Base-by-base conservation (phyloP, 2,797 vertebrate species). In the Malurus leucopterus region DNA sequence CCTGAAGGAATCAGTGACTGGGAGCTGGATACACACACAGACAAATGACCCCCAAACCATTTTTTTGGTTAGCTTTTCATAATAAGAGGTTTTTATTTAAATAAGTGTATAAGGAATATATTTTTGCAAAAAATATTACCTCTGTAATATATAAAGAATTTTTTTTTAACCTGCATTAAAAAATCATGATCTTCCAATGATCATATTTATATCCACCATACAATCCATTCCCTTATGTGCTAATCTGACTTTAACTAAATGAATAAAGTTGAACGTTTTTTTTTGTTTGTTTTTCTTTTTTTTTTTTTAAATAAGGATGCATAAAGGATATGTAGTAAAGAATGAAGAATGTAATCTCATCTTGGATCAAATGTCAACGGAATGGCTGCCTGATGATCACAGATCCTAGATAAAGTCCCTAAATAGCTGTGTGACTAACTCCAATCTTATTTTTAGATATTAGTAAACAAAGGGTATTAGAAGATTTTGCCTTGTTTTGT, bases 11-110 rank as follows among this genome's bases (percentile, higher is more conserved):
- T n/a, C 14, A 4, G 8, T 62, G 65, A 65, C 34, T 53, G 38
- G 16, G 88, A 79, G 21, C 2, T 24, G 15, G 4, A 18, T 8
- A 30, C 4, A 18, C 12, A 15, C 8, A 4, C 9, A 22, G 27
- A 40, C 6, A 23, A 8, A 24, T 3, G 3, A 0, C 4, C 2
- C 4, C 3, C 3, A 6, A 1, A 0, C 2, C 9, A 11, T 1
- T 2, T 19, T 46, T 51, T 54, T 10, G 0, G 4, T 58, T 61
- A 58, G 6, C 30, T 49, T 75, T 84, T 36, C 59, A 2, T 18
- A 12, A 46, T 6, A 64, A 21, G 18, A 51, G 0, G 0, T 32
- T 68, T 40, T 34, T 59, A 40, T 50, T 34, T 29, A 55, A 70
- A 10, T 38, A 7, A 49, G 2, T 51, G 7, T 27, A 10, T 11